Evolutionary conservation across 2,113 vertebrate species (phyloP).

Genomic region (Solea senegalensis): DNA sequence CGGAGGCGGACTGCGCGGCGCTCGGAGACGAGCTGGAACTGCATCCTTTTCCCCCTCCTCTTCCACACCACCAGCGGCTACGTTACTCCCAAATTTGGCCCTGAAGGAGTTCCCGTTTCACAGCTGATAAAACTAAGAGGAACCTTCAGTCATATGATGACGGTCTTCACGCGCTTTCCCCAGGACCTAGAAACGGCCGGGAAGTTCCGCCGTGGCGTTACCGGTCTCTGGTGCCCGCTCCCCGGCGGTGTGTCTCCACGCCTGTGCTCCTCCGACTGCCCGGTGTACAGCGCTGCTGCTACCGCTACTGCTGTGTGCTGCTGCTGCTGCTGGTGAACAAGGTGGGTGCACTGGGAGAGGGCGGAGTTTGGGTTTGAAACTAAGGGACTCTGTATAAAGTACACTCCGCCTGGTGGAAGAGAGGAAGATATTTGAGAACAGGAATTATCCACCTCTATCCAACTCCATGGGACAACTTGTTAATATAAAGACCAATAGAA

Average conservation of each 20-base stretch:
- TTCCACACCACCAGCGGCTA: slow-evolving; percentile 5
- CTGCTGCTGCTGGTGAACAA: slow-evolving; percentile 48
- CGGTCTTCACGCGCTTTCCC: background rate
- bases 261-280: slow-evolving; percentile 42
- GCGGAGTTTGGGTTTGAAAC: slow-evolving; percentile 71
- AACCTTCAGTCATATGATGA: background rate
- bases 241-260: slow-evolving; percentile 32
- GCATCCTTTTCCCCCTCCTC: slow-evolving; percentile 61
- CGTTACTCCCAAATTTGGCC: slow-evolving; percentile 52
- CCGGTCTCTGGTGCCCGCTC: slow-evolving; percentile 13
- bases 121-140: background rate
- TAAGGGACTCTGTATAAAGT: slow-evolving; percentile 77
- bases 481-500: too few species aligned
- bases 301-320: slow-evolving; percentile 12
- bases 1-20: slow-evolving; percentile 62
- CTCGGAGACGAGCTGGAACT: slow-evolving; percentile 65
- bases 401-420: slow-evolving; percentile 42
- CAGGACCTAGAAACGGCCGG: background rate
- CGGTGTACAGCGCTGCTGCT: slow-evolving; percentile 54
- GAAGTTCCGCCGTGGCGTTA: background rate
- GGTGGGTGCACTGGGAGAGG: slow-evolving; percentile 74
- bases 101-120: slow-evolving; percentile 31
- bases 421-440: slow-evolving; percentile 10
- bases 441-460: too few species aligned
- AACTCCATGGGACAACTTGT: too few species aligned